Conservation (phyloP, 2,888 invertebrate genomes). For the Leptopterna dolabrata region DNA sequence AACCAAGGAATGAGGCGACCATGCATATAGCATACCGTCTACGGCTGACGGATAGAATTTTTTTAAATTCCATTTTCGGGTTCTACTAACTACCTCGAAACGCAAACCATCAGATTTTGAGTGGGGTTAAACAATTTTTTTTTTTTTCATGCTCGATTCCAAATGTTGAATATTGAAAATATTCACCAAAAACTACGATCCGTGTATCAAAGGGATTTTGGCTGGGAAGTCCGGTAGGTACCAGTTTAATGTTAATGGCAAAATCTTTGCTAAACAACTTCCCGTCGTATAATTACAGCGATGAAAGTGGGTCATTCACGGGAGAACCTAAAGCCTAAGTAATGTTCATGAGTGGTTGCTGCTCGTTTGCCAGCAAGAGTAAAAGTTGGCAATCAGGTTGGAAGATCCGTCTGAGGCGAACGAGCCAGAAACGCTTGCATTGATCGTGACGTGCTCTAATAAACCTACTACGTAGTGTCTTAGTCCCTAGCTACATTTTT, state of each 20-base stretch:
- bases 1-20: too few species aligned
- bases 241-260: neutral
- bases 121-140: too few species aligned
- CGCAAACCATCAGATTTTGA: too few species aligned
- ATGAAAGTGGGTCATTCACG: neutral
- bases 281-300: neutral
- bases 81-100: too few species aligned
- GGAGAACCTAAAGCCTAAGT: neutral
- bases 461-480: neutral
- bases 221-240: neutral
- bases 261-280: neutral
- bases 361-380: neutral
- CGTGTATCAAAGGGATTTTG: neutral
- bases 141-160: too few species aligned
- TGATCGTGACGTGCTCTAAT: neutral
- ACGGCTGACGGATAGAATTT: too few species aligned
- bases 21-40: too few species aligned
- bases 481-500: neutral
- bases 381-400: slow-evolving; percentile 25
- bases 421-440: neutral
- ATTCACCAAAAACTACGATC: too few species aligned
- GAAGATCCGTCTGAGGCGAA: neutral
- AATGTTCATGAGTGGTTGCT: neutral
- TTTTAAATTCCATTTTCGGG: too few species aligned
- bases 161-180: too few species aligned